Base-by-base conservation (phyloP, 2,888 invertebrate species). In the Hemistola chrysoprasaria region DNA sequence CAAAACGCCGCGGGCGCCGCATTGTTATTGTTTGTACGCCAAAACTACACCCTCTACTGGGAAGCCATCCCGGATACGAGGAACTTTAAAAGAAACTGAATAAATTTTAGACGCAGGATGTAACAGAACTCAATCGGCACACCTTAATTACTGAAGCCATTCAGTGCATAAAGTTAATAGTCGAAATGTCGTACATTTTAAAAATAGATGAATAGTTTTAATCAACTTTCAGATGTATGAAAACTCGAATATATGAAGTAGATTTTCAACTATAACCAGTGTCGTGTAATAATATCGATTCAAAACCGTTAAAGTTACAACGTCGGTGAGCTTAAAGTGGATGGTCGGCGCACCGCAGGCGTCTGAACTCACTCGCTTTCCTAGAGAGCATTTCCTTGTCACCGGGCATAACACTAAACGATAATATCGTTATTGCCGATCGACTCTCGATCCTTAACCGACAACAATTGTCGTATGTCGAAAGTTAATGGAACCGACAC, bases 321-420 rank as follows among this genome's bases (percentile, higher is more conserved):
- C 43, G 8, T 26, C 38, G 34, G 46, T 45, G 43, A 42, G 31
- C 20, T 26, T 34, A 32, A 25, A 40, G 43, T 47, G 47, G 39
- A 48, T 41, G 40, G 41, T 36, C 31, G 42, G 40, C 41, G 35
- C 54, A 52, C 71, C 70, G 59, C 67, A 66, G 68, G 65, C 70
- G 62, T 67, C 60, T 61, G 71, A 74, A 72, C 72, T 69, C 60
- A 60, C 60, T 57, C 46, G 59, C 59, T 53, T 59, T 38, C 48
- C 62, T 58, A 65, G 74, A 87, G 79, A 87, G 87, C 86, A 79
- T 87, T 87, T 87, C 85, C 86, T 78, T 86, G 87, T 87, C 78
- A 71, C 74, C 69, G 70, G 55, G 78, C 81, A 84, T 87, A 82
- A 86, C 82, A 74, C 74, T 86, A 83, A 87, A 84, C 84, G 84